phyloP scores from a whole-genome alignment of 2,113 vertebrate genomes.

The Seriola aureovittata region DNA sequence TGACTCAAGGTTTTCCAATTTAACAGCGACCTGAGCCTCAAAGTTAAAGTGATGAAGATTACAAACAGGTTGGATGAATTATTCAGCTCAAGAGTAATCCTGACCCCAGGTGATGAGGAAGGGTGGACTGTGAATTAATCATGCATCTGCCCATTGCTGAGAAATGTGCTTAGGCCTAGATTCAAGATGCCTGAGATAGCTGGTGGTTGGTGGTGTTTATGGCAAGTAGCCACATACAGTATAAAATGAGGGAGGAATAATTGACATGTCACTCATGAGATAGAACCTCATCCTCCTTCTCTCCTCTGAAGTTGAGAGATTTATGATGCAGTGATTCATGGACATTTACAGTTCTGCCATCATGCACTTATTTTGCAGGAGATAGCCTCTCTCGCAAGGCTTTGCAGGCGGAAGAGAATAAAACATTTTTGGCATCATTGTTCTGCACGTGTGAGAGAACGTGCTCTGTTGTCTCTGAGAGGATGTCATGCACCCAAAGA shows the following conservation, averaged over 20 bases:
- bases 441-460: background rate
- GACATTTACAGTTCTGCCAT: conserved; percentile 62
- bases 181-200: conserved; percentile 50
- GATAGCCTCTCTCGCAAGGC: conserved; percentile 35
- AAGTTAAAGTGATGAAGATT: conserved; percentile 56
- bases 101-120: conserved; percentile 49
- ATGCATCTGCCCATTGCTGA: conserved; percentile 31
- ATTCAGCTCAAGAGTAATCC: conserved; percentile 64
- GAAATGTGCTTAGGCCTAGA: conserved; percentile 46
- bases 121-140: conserved; percentile 54
- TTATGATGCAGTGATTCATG: conserved; percentile 66
- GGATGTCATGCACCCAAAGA: background rate
- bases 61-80: conserved; percentile 65
- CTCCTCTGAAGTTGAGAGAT: conserved; percentile 66
- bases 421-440: conserved; percentile 21
- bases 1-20: conserved; percentile 21
- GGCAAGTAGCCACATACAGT: conserved; percentile 51
- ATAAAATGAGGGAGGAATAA: conserved; percentile 66
- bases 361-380: conserved; percentile 45
- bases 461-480: conserved; percentile 6
- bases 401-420: conserved; percentile 9
- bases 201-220: conserved; percentile 50
- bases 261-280: conserved; percentile 73
- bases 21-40: conserved; percentile 24
- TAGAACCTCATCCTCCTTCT: conserved; percentile 59